A percentile compares a stretch with the other conserved stretches of the same genome.
Conservation (phyloP, 2,888 invertebrate species). For the Zygogramma bicolorata region DNA sequence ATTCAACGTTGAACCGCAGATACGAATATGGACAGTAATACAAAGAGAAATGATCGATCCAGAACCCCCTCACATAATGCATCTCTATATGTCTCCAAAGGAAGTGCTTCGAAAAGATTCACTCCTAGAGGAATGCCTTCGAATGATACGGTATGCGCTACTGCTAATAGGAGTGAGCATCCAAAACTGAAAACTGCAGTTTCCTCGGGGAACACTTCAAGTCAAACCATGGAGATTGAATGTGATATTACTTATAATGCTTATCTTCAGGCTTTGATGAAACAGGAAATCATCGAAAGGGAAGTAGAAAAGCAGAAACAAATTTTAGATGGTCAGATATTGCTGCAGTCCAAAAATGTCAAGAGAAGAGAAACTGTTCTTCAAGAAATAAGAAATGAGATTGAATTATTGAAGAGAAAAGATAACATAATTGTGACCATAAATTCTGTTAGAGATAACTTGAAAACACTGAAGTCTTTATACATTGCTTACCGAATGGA, state of each 20-base stretch:
- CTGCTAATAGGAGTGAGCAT: neutral
- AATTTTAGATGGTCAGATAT: conserved; percentile 25
- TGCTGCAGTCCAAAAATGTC: conserved; percentile 26
- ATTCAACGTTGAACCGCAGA: no score
- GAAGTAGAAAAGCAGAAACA: conserved; percentile 16
- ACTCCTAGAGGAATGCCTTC: conserved; percentile 13
- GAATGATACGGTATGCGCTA: conserved; percentile 21
- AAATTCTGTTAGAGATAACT: conserved; percentile 21
- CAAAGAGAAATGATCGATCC: conserved; percentile 9
- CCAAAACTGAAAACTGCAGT: conserved; percentile 23
- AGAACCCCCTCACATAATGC: conserved; percentile 30
- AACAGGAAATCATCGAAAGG: conserved; percentile 17
- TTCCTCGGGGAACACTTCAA: neutral
- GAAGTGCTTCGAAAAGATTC: conserved; percentile 22
- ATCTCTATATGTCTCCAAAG: conserved; percentile 15
- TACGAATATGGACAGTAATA: conserved; percentile 25
- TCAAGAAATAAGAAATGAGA: conserved; percentile 16
- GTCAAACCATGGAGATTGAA: conserved; percentile 24
- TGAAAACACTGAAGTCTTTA: conserved; percentile 1
- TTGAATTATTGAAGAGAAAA: conserved; percentile 17
- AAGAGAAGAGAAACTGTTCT: conserved; percentile 8
- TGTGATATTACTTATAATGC: conserved; percentile 31
- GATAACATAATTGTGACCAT: conserved; percentile 20
- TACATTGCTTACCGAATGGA: conserved; percentile 13
- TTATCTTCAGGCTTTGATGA: conserved; percentile 28